Evolutionary conservation across 2,888 invertebrate genomes (phyloP).

Genomic region (Nasonovia ribisnigri): DNA sequence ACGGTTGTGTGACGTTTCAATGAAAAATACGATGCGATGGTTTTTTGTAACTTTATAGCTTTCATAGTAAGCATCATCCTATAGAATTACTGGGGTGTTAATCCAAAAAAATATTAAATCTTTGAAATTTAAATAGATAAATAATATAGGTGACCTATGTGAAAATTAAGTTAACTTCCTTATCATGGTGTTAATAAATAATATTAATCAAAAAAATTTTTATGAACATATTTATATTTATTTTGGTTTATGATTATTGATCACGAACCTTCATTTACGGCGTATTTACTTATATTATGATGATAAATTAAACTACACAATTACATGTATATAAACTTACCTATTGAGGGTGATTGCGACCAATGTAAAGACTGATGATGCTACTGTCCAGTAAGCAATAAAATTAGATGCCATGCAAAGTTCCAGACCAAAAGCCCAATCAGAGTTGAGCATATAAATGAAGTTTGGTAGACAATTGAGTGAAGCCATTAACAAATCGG

Average conservation of each 20-base stretch:
- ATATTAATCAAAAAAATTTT: neutral
- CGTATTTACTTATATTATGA: neutral
- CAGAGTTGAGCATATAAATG: conserved; percentile 73
- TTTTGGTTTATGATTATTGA: neutral
- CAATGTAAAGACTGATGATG: conserved; percentile 75
- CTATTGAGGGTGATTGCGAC: conserved; percentile 76
- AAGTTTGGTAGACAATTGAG: conserved; percentile 74
- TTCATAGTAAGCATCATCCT: neutral
- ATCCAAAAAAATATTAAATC: neutral
- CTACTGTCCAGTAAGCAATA: conserved; percentile 74
- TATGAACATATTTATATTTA: neutral
- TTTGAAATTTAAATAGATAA: neutral
- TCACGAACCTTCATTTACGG: neutral
- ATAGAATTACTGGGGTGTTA: neutral
- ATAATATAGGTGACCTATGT: neutral
- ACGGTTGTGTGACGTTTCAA: neutral
- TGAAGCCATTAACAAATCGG: conserved; percentile 73
- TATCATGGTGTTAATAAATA: neutral
- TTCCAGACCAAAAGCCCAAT: conserved; percentile 74
- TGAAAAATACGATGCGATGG: neutral
- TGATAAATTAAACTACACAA: neutral
- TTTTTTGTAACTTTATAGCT: neutral
- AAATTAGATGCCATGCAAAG: conserved; percentile 75
- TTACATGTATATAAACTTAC: conserved; percentile 69
- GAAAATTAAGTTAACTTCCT: neutral